Conservation (phyloP, 2,888 invertebrate species). For the Venustoraphidia nigricollis region DNA sequence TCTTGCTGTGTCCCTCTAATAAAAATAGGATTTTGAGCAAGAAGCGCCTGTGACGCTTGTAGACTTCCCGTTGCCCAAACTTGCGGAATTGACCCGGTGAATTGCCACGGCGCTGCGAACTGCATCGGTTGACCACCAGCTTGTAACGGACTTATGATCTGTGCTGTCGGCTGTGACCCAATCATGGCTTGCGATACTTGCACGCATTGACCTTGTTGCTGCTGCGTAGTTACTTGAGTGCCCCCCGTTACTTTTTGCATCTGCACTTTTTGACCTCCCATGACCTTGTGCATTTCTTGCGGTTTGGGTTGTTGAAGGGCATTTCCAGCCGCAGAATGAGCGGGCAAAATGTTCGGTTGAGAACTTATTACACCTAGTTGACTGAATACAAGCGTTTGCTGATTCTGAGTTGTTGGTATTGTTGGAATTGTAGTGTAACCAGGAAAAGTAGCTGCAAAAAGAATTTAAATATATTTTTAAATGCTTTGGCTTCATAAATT, state of each 20-base stretch:
- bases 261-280: slow-evolving; percentile 31
- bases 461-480: background rate
- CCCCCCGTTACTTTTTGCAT: slow-evolving; percentile 34
- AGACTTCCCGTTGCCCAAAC: slow-evolving; percentile 61
- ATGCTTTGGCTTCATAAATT: background rate
- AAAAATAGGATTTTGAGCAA: slow-evolving; percentile 67
- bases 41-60: slow-evolving; percentile 49
- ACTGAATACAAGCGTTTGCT: slow-evolving; percentile 63
- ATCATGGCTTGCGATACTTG: slow-evolving; percentile 57
- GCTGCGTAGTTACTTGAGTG: slow-evolving; percentile 32
- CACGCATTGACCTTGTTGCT: slow-evolving; percentile 54
- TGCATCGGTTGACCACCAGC: slow-evolving; percentile 58
- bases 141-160: slow-evolving; percentile 59
- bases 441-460: slow-evolving; percentile 40
- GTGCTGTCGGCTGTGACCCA: slow-evolving; percentile 47
- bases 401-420: slow-evolving; percentile 55
- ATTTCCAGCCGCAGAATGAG: slow-evolving; percentile 36
- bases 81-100: slow-evolving; percentile 52
- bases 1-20: slow-evolving; percentile 70
- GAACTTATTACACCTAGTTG: slow-evolving; percentile 55
- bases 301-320: slow-evolving; percentile 38
- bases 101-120: slow-evolving; percentile 61
- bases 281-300: slow-evolving; percentile 49
- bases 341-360: slow-evolving; percentile 48
- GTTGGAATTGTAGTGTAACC: slow-evolving; percentile 68